Conservation (phyloP, 1,140 invertebrate species). For the Heliconius hewitsoni region DNA sequence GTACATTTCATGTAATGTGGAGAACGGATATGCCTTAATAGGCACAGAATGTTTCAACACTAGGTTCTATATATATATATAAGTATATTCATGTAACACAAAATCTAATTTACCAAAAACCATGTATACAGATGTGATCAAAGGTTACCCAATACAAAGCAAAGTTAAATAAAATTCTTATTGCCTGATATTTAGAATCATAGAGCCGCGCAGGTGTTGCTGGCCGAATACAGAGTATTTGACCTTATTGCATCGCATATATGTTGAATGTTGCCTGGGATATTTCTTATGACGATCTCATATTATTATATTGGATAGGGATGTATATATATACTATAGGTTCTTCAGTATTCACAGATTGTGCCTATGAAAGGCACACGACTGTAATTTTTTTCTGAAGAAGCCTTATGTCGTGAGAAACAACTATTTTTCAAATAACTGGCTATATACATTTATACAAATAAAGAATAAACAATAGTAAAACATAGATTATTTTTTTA, state of each 20-base stretch:
- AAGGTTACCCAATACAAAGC: background rate
- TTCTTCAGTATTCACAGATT: background rate
- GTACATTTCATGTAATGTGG: no score
- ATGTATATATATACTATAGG: background rate
- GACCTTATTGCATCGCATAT: background rate
- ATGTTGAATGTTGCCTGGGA: background rate
- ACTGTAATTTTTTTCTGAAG: no score
- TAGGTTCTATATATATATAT: no score
- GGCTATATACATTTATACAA: no score
- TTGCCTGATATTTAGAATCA: background rate
- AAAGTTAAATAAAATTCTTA: background rate
- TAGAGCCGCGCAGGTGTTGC: slow-evolving; percentile 5
- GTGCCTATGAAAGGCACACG: background rate
- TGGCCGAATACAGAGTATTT: background rate
- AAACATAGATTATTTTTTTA: no score
- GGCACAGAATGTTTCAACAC: no score
- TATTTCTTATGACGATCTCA: slow-evolving; percentile 1
- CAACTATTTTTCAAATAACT: no score
- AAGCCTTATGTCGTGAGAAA: no score
- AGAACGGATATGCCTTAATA: no score
- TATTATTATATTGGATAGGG: background rate
- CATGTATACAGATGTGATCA: background rate
- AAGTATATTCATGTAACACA: no score
- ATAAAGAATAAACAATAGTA: no score
- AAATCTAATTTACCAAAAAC: no score